Conservation (phyloP, 2,888 invertebrate species). For the Scaptomyza tumidula region DNA sequence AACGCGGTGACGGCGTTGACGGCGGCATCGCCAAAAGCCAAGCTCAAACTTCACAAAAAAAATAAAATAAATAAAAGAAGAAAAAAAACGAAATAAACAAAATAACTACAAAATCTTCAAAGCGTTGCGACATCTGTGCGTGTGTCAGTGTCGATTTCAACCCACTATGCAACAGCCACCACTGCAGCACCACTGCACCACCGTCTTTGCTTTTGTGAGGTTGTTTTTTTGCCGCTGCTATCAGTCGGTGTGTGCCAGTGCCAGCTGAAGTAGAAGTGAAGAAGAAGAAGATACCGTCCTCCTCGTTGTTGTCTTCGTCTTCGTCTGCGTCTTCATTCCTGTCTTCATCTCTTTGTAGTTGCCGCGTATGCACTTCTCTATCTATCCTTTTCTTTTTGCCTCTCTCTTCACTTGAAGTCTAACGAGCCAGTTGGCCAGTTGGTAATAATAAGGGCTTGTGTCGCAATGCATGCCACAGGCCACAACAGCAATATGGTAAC, state of each 20-base stretch:
- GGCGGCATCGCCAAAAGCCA: constrained; percentile 60
- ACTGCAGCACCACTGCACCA: neutral
- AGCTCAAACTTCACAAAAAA: constrained; percentile 39
- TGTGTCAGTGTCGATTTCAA: constrained; percentile 67
- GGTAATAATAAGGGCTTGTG: constrained; percentile 51
- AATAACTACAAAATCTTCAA: constrained; percentile 36
- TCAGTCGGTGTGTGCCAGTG: constrained; percentile 36
- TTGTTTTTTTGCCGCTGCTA: constrained; percentile 57
- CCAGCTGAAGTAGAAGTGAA: constrained; percentile 13
- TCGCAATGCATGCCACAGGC: constrained; percentile 28
- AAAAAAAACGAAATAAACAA: neutral
- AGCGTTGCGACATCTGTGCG: constrained; percentile 55
- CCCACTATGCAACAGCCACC: constrained; percentile 49
- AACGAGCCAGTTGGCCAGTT: constrained; percentile 55
- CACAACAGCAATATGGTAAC: constrained; percentile 49
- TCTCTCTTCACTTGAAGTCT: constrained; percentile 30
- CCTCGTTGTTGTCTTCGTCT: constrained; percentile 51
- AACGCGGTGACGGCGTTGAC: constrained; percentile 58
- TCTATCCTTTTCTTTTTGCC: neutral
- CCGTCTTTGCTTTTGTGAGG: constrained; percentile 47
- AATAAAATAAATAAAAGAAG: constrained; percentile 1
- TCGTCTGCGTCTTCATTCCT: constrained; percentile 38
- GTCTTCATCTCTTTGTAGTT: constrained; percentile 64
- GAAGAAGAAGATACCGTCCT: constrained; percentile 57
- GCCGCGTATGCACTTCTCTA: constrained; percentile 56